These are phyloP conservation scores for human (Homo sapiens) DNA, from an alignment of 2,113 vertebrate genomes.

Conservation along the genomic window DNA sequence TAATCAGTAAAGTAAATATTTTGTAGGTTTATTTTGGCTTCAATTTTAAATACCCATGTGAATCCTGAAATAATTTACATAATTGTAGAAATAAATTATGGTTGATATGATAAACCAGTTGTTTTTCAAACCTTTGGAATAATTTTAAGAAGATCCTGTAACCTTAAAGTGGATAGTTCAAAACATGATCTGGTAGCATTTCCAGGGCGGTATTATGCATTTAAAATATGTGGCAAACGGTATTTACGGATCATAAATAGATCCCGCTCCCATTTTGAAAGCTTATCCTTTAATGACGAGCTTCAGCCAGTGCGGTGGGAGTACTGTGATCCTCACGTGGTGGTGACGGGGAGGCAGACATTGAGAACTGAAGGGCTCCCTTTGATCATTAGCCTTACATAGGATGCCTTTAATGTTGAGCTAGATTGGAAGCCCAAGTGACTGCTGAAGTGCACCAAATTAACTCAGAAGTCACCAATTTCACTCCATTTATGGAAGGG, in stretches of 20 bases:
- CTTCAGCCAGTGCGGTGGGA: not conserved
- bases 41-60: not conserved
- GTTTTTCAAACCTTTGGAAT: not conserved
- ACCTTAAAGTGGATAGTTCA: not conserved
- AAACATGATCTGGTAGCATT: not conserved
- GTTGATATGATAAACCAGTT: not conserved
- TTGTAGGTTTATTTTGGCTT: slow-evolving; percentile 31
- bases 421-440: not conserved
- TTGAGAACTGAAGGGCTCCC: not conserved
- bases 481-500: not conserved
- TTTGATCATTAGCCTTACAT: not conserved
- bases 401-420: not conserved
- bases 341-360: not conserved
- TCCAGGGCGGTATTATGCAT: not conserved
- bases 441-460: not conserved
- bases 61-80: not conserved
- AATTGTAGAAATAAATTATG: not conserved
- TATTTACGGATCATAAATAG: not conserved
- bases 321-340: too few species aligned
- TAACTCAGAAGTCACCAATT: not conserved
- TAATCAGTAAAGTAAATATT: slow-evolving; percentile 16
- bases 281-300: not conserved
- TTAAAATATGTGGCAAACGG: not conserved
- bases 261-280: not conserved
- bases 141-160: not conserved